Percentiles rank a stretch among this genome's conserved stretches.
phyloP scores from a whole-genome alignment of 2,797 vertebrate species.

The Cossypha heuglini region DNA sequence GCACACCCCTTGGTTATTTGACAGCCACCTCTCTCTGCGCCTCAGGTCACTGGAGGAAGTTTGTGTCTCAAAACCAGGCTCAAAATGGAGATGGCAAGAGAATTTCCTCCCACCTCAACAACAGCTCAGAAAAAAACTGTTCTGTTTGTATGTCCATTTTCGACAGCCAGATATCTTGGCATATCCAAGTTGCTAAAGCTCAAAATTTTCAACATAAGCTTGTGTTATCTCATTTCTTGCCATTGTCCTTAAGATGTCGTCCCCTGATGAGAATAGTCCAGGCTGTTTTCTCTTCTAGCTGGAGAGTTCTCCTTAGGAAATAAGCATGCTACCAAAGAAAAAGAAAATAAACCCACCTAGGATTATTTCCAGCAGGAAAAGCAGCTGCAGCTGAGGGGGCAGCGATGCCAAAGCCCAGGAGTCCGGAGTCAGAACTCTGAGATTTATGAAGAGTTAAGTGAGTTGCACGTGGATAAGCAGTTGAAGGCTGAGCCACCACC shows the following conservation, averaged over 20 bases:
- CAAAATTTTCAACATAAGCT: not conserved
- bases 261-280: not conserved
- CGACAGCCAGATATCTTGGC: not conserved
- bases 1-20: not conserved
- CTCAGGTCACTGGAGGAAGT: not conserved
- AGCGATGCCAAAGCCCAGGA: constrained; percentile 65
- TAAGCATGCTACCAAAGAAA: constrained; percentile 36
- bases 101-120: not conserved
- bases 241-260: not conserved
- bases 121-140: not conserved
- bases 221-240: not conserved
- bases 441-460: constrained; percentile 72
- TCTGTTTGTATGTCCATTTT: not conserved
- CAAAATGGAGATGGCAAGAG: not conserved
- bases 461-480: constrained; percentile 66
- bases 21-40: fast-evolving
- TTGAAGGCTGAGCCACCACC: constrained; percentile 59
- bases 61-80: not conserved
- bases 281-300: constrained; percentile 15
- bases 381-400: constrained; percentile 61
- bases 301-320: constrained; percentile 15
- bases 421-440: constrained; percentile 66
- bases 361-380: constrained; percentile 72
- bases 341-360: constrained; percentile 61
- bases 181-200: not conserved